A percentile compares a stretch with the other conserved stretches of the same genome.
phyloP scores from a whole-genome alignment of 2,113 vertebrate genomes.

The Delphinapterus leucas region DNA sequence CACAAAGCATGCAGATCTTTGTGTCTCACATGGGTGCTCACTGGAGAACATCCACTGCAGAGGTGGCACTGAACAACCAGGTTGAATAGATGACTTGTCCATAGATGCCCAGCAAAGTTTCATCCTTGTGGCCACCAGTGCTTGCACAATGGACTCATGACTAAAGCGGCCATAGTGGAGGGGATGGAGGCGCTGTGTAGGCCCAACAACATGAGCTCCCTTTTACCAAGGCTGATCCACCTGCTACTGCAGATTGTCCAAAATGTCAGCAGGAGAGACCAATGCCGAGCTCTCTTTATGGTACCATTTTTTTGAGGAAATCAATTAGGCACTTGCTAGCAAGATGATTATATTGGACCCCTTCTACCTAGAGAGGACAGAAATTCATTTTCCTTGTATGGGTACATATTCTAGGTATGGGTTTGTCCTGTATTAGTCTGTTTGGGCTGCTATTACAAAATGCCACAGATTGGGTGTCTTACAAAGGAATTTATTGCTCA shows the following conservation, averaged over 20 bases:
- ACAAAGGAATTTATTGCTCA: not conserved
- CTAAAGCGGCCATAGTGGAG: not conserved
- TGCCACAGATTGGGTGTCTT: not conserved
- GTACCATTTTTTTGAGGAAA: not conserved
- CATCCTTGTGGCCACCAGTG: not conserved
- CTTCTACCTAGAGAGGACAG: not conserved
- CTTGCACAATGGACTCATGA: not conserved
- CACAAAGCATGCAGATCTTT: not conserved
- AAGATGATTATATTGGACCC: not conserved
- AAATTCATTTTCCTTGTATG: conserved; percentile 4
- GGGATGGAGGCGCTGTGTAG: not conserved
- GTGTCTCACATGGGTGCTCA: not conserved
- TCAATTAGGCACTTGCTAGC: not conserved
- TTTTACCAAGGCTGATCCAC: not conserved
- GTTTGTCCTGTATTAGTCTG: not conserved
- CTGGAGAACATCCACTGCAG: not conserved
- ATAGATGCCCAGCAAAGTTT: not conserved
- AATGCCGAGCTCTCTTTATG: not conserved
- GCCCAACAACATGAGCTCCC: not conserved
- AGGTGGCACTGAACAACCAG: not conserved
- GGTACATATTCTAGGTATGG: not conserved
- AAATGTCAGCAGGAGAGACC: not conserved
- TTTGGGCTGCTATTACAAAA: not conserved
- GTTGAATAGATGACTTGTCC: not conserved
- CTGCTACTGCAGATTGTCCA: not conserved